Conservation (phyloP, 2,797 vertebrate species). For the Gouania willdenowi region DNA sequence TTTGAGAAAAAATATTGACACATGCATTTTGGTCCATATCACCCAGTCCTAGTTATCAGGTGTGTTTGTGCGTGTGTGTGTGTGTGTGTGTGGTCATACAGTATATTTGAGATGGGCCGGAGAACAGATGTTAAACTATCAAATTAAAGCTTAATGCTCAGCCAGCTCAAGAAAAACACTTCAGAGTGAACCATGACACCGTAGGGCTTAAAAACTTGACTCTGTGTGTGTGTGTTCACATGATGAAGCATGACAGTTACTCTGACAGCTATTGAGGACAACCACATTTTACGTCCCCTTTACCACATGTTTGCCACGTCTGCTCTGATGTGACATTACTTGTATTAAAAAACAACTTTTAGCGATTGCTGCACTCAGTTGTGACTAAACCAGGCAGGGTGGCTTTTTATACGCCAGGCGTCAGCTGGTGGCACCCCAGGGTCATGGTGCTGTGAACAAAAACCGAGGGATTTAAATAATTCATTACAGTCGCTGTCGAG, state of each 20-base stretch:
- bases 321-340: slow-evolving; percentile 9
- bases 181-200: slow-evolving; percentile 51
- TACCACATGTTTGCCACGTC: neutral
- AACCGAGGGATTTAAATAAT: slow-evolving; percentile 73
- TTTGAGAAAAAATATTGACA: too few species aligned
- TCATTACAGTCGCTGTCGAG: slow-evolving; percentile 64
- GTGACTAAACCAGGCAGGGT: slow-evolving; percentile 33
- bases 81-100: neutral
- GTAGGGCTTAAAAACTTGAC: slow-evolving; percentile 40
- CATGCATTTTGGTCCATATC: too few species aligned
- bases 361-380: slow-evolving; percentile 22
- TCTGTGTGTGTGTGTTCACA: slow-evolving; percentile 8
- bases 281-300: slow-evolving; percentile 28
- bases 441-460: slow-evolving; percentile 64
- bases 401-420: slow-evolving; percentile 35
- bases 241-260: slow-evolving; percentile 38
- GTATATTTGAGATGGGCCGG: slow-evolving; percentile 17
- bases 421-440: slow-evolving; percentile 60
- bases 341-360: slow-evolving; percentile 29
- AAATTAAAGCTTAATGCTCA: slow-evolving; percentile 66
- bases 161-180: slow-evolving; percentile 49
- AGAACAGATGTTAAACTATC: slow-evolving; percentile 62
- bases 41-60: neutral
- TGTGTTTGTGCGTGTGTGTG: neutral
- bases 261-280: slow-evolving; percentile 33